Conservation (phyloP, 2,797 vertebrate genomes). For the Dromococcyx pavoninus region DNA sequence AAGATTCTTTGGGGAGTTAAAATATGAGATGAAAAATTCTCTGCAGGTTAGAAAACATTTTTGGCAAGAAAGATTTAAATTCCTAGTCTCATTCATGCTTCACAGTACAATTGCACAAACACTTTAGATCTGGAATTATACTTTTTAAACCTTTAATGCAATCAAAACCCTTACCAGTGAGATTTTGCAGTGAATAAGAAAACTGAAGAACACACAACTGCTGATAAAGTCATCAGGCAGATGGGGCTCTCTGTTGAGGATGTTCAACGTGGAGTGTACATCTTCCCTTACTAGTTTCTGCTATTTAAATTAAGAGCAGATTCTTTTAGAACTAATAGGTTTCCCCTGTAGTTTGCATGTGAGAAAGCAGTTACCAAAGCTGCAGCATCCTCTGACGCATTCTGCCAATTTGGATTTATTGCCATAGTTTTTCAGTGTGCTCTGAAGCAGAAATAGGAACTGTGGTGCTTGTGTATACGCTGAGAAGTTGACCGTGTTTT, state of each 20-base stretch:
- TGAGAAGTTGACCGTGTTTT: neutral
- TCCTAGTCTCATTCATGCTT: conserved; percentile 2
- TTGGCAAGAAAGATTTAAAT: conserved; percentile 53
- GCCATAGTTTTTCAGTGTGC: neutral
- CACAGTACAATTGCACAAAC: neutral
- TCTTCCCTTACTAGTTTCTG: neutral
- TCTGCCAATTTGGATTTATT: neutral
- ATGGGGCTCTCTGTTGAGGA: neutral
- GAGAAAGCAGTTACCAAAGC: neutral
- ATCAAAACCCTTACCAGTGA: neutral
- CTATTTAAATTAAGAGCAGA: neutral
- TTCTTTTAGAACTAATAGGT: neutral
- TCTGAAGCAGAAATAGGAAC: neutral
- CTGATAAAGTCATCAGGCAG: conserved; percentile 7
- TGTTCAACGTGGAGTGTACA: neutral
- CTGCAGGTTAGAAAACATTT: conserved; percentile 22
- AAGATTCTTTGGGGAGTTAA: conserved; percentile 26
- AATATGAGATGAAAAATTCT: conserved; percentile 24
- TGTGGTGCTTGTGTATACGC: neutral
- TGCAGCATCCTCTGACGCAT: neutral
- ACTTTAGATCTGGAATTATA: neutral
- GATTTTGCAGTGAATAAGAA: neutral
- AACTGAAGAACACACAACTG: neutral
- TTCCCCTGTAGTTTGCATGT: neutral
- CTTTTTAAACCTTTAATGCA: conserved; percentile 7